Evolutionary conservation across 1,140 invertebrate species (phyloP).

Genomic region (Pseudomyrmex concolor): DNA sequence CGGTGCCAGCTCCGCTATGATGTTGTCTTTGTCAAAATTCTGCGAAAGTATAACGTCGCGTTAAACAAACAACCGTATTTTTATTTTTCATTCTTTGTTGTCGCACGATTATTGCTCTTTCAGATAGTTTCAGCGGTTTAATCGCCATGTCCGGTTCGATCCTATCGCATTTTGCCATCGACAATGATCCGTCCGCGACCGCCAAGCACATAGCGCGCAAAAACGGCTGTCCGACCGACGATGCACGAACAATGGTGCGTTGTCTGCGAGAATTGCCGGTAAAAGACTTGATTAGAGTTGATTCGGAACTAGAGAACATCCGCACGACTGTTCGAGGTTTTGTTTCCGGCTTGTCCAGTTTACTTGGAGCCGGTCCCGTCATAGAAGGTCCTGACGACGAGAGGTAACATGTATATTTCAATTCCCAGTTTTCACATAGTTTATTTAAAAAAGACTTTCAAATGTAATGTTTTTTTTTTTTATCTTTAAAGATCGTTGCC

Average conservation of each 20-base stretch:
- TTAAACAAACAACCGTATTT: neutral
- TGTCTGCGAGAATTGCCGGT: constrained; percentile 86
- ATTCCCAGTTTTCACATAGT: no score
- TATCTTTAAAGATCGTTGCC: constrained; percentile 85
- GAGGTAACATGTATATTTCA: constrained; percentile 70
- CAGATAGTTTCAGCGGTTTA: constrained; percentile 86
- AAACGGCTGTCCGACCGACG: constrained; percentile 86
- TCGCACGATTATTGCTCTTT: neutral
- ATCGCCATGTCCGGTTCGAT: constrained; percentile 89
- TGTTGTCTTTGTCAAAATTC: constrained; percentile 86
- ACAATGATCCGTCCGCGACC: constrained; percentile 85
- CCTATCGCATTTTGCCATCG: constrained; percentile 87
- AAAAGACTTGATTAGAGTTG: constrained; percentile 80
- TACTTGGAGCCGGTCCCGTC: constrained; percentile 86
- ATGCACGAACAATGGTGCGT: constrained; percentile 85
- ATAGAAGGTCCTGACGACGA: constrained; percentile 88
- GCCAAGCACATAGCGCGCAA: constrained; percentile 84
- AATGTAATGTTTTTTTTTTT: neutral
- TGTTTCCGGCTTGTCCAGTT: constrained; percentile 82
- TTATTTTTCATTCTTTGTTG: neutral
- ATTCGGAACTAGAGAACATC: constrained; percentile 84
- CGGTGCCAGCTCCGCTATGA: constrained; percentile 87
- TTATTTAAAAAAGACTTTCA: neutral
- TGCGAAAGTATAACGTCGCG: constrained; percentile 81
- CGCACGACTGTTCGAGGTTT: constrained; percentile 83